These are phyloP conservation scores for Chloroceryle aenea DNA, from an alignment of 2,113 vertebrate species.

Conservation along the genomic window DNA sequence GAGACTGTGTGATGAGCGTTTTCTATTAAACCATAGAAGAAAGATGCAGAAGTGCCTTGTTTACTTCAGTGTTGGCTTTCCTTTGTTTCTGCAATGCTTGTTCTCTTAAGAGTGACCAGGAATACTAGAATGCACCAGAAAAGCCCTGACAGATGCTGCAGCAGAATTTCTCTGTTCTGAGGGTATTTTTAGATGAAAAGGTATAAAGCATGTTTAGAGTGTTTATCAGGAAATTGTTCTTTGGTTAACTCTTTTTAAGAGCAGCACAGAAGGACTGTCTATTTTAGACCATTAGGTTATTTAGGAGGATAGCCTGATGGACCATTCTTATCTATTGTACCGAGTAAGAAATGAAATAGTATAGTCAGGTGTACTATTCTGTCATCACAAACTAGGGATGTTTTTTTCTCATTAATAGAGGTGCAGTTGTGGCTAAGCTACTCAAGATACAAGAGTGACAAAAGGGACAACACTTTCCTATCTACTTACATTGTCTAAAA, in stretches of 20 bases:
- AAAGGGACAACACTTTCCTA: background rate
- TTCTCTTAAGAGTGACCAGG: background rate
- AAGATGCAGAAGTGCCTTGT: slow-evolving; percentile 36
- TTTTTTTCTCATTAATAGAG: background rate
- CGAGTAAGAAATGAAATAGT: background rate
- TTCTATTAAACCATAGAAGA: slow-evolving; percentile 16
- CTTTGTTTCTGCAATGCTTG: slow-evolving; percentile 14
- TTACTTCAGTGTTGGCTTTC: slow-evolving; percentile 31
- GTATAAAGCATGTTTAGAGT: background rate
- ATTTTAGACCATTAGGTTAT: background rate
- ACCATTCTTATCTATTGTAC: background rate
- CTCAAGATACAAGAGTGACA: background rate
- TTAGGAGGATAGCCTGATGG: background rate
- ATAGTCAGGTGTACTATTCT: background rate
- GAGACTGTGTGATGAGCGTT: slow-evolving; percentile 3
- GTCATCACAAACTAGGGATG: background rate
- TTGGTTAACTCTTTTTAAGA: background rate
- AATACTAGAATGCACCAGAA: background rate
- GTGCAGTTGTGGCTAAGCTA: background rate
- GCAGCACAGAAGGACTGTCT: background rate
- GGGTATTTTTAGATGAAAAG: slow-evolving; percentile 39
- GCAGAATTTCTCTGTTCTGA: background rate
- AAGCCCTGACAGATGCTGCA: slow-evolving; percentile 7
- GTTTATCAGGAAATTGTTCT: background rate
- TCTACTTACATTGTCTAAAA: background rate